These are phyloP conservation scores for Holcopasites calliopsidis DNA, from an alignment of 1,140 invertebrate genomes.

Conservation along the genomic window DNA sequence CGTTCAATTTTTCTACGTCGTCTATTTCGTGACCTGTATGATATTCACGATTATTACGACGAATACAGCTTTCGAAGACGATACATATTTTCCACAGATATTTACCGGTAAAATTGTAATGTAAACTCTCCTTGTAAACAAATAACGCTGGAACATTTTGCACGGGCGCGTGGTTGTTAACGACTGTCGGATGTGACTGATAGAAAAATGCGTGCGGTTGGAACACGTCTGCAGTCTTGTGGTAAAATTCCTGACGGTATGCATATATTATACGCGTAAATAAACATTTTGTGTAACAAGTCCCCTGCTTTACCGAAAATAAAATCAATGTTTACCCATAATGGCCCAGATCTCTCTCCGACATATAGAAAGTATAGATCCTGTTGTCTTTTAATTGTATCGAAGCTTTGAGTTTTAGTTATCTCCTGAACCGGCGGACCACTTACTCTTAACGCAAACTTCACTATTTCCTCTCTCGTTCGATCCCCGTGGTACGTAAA, in stretches of 20 bases:
- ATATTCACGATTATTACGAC: slow-evolving; percentile 20
- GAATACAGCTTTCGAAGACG: slow-evolving; percentile 9
- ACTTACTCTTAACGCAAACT: slow-evolving; percentile 94
- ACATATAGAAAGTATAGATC: slow-evolving; percentile 94
- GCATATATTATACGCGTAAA: no score
- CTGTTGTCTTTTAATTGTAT: slow-evolving; percentile 86
- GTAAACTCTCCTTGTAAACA: slow-evolving; percentile 90
- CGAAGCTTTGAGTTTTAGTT: slow-evolving; percentile 87
- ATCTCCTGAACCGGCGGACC: slow-evolving; percentile 92
- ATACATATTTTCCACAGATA: slow-evolving; percentile 4
- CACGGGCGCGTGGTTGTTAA: slow-evolving; percentile 84
- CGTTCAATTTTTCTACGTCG: slow-evolving; percentile 82
- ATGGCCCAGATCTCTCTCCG: slow-evolving; percentile 85
- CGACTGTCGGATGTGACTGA: slow-evolving; percentile 84
- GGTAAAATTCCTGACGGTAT: slow-evolving; percentile 89
- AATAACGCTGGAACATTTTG: slow-evolving; percentile 86
- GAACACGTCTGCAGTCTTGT: slow-evolving; percentile 86
- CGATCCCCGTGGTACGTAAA: slow-evolving; percentile 94
- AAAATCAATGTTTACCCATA: slow-evolving; percentile 85
- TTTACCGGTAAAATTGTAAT: slow-evolving; percentile 86
- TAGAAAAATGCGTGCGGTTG: slow-evolving; percentile 94
- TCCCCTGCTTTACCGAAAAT: not conserved
- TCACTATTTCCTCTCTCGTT: slow-evolving; percentile 93
- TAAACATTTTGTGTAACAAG: no score
- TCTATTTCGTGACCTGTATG: slow-evolving; percentile 75